phyloP scores from a whole-genome alignment of 2,113 vertebrate genomes.

The Nannospalax galili region DNA sequence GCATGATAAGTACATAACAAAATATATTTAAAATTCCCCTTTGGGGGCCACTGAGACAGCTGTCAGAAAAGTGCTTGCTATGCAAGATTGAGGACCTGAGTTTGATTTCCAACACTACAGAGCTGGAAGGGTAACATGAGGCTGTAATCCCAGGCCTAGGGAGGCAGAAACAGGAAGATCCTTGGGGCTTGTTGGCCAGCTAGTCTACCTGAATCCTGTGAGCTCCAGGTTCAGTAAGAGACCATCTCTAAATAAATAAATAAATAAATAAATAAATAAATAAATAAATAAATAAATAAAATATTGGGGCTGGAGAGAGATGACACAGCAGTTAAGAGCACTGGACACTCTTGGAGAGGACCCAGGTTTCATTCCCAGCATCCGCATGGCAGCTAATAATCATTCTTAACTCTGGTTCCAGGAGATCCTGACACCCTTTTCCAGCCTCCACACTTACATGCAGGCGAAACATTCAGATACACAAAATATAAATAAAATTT shows the following conservation, averaged over 20 bases:
- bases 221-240: background rate
- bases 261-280: background rate
- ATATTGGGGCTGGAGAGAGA: no score
- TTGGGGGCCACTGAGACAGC: background rate
- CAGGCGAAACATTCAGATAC: no score
- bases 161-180: background rate
- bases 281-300: background rate
- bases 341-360: no score
- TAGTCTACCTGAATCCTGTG: background rate
- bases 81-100: background rate
- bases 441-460: no score
- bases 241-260: background rate
- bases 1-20: background rate
- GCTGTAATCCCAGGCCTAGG: background rate
- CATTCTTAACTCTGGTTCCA: no score
- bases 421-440: no score
- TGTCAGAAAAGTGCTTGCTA: background rate
- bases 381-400: no score
- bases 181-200: background rate
- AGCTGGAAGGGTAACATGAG: no score
- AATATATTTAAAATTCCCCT: background rate
- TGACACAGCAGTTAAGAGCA: no score
- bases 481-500: no score
- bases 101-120: background rate
- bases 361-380: no score